Percentiles rank a stretch among this genome's conserved stretches.
Conservation (phyloP, 1,140 invertebrate genomes). For the Zaprionus lachaisei region DNA sequence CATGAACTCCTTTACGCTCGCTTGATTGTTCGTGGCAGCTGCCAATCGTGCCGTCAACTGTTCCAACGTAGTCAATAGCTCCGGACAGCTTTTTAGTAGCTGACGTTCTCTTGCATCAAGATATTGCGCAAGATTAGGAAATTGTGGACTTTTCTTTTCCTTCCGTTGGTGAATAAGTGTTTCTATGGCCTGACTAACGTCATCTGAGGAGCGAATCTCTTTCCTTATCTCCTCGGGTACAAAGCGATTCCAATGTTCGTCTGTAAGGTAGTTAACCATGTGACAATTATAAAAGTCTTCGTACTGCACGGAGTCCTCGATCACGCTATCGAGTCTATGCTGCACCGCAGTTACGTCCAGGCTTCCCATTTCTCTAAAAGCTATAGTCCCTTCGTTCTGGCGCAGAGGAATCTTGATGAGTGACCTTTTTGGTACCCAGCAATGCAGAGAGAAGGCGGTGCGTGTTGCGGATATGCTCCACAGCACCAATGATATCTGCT, state of each 20-base stretch:
- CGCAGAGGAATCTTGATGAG: background rate
- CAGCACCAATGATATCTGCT: slow-evolving; percentile 87
- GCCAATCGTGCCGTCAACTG: slow-evolving; percentile 49
- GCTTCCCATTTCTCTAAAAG: slow-evolving; percentile 59
- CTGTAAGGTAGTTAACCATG: slow-evolving; percentile 92
- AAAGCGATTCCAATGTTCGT: slow-evolving; percentile 88
- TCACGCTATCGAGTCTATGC: slow-evolving; percentile 85
- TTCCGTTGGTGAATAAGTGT: slow-evolving; percentile 29
- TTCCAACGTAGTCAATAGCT: slow-evolving; percentile 82
- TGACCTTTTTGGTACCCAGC: slow-evolving; percentile 85
- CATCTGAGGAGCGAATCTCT: slow-evolving; percentile 83
- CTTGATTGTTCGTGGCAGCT: slow-evolving; percentile 54
- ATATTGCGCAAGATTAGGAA: slow-evolving; percentile 65
- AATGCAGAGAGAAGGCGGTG: slow-evolving; percentile 89
- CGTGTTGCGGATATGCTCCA: slow-evolving; percentile 88
- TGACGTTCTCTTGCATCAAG: slow-evolving; percentile 35
- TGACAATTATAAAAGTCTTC: slow-evolving; percentile 90
- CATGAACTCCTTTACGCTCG: slow-evolving; percentile 89
- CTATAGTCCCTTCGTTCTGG: slow-evolving; percentile 64
- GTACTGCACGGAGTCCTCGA: slow-evolving; percentile 86
- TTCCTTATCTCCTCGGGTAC: slow-evolving; percentile 86
- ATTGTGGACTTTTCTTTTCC: slow-evolving; percentile 10
- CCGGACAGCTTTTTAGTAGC: slow-evolving; percentile 78
- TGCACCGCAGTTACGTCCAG: slow-evolving; percentile 56
- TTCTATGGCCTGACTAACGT: slow-evolving; percentile 57